Base-by-base conservation (phyloP, 2,113 vertebrate species). In the Propithecus coquereli region DNA sequence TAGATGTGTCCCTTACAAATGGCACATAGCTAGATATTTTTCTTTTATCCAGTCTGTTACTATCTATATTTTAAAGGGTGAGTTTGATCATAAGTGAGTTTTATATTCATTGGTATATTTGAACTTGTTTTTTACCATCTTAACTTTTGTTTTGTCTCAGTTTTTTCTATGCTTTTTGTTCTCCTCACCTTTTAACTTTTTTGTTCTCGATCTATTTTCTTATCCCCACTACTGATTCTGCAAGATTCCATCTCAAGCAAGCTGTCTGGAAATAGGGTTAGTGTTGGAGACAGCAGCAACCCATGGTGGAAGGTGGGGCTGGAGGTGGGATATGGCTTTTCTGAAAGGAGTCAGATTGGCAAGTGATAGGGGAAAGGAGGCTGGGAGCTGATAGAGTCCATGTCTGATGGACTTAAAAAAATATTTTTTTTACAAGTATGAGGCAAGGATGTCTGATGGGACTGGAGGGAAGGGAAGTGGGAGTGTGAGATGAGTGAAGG, bases 171-270 rank as follows among this genome's bases (percentile, higher is more conserved):
- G 23, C 9, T 87, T 96, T 85, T 54, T 80, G 17, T 88, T 40
- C n/a, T 74, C 17, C 17, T 96, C 87, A 22, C 20, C 8, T 93
- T 87, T 70, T 52, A 85, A 25, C 2, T 47, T 63, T 47, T 63
- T 92, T 87, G 32, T 86, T 57, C 25, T 65, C 74, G 70, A 76
- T 84, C 34, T 88, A 16, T 79, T 97, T 87, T 84, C 34, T 92
- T 84, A 30, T 80, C 30, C 45, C 25, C 12, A 63, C 25, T 95
- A 73, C 43, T 63, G 63, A 93, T 80, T 90, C 18, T 81, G 12
- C 20, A 96, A 89, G 83, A 86, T 88, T 20, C 3, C 18, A 81
- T 94, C 27, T 93, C 47, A 82, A 32, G 12, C 23, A 23, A 91
- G 22, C 47, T 97, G 65, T 2, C 66, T 81, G 3, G 34, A 83